phyloP scores from a whole-genome alignment of 2,797 vertebrate species.

The Perdix hodgsoniae region DNA sequence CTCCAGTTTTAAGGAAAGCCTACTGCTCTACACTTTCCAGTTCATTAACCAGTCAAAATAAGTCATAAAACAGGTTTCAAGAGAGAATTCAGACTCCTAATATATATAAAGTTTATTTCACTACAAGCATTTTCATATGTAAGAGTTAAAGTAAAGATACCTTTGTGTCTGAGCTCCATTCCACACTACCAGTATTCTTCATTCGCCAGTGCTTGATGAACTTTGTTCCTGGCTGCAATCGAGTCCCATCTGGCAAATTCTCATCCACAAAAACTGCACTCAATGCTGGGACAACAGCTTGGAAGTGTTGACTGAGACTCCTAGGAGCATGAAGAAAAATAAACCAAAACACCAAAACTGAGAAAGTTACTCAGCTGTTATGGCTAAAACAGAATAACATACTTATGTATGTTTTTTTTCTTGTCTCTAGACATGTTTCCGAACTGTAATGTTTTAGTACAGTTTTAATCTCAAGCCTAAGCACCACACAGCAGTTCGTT shows the following conservation, averaged over 20 bases:
- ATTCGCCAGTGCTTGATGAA: constrained; percentile 99
- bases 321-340: constrained; percentile 75
- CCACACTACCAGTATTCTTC: constrained; percentile 95
- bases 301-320: constrained; percentile 88
- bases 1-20: neutral
- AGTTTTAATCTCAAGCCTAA: neutral
- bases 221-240: constrained; percentile 92
- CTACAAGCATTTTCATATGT: neutral
- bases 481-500: no score
- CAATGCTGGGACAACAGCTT: constrained; percentile 91
- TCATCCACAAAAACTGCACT: constrained; percentile 98
- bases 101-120: neutral
- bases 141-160: constrained; percentile 76
- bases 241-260: constrained; percentile 97
- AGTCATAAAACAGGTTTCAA: neutral
- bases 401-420: neutral
- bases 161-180: constrained; percentile 97
- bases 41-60: neutral
- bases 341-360: neutral
- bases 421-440: neutral
- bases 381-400: neutral
- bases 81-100: neutral
- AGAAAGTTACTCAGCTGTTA: neutral
- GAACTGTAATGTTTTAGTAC: neutral
- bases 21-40: neutral